phyloP scores from a whole-genome alignment of 2,888 invertebrate species.

The Isotomurus palustris region DNA sequence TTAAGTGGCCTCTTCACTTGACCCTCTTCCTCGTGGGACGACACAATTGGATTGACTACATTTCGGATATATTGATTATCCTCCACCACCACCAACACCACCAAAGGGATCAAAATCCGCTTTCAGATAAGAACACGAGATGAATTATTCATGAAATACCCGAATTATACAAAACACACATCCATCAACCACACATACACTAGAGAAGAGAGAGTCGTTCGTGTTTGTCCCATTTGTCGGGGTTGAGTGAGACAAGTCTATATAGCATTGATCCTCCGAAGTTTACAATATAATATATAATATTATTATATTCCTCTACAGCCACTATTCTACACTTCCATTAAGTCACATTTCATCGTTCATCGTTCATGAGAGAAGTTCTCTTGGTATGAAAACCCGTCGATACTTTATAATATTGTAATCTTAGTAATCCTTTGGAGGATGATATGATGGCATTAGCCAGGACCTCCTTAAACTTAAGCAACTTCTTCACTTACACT shows the following conservation, averaged over 20 bases:
- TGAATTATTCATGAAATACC: conserved; percentile 47
- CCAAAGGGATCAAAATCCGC: conserved; percentile 45
- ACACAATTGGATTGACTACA: conserved; percentile 46
- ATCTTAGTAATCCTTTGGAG: too few relatives aligned
- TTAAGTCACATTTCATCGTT: neutral
- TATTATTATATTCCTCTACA: too few relatives aligned
- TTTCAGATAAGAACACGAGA: conserved; percentile 45
- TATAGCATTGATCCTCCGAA: too few relatives aligned
- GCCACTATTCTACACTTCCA: too few relatives aligned
- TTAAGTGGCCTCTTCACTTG: conserved; percentile 28
- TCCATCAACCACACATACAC: conserved; percentile 19
- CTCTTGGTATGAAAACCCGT: neutral
- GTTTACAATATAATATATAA: too few relatives aligned
- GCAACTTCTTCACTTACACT: conserved; percentile 1
- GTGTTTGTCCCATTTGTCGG: neutral
- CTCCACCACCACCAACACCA: too few relatives aligned
- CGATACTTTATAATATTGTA: neutral
- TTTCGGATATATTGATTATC: conserved; percentile 45
- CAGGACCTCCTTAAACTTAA: too few relatives aligned
- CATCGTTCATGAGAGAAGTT: neutral
- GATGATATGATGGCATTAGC: too few relatives aligned
- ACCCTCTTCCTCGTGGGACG: neutral
- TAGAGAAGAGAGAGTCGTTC: neutral
- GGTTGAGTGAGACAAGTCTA: conserved; percentile 6
- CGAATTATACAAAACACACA: conserved; percentile 40